Percentiles rank a stretch among this genome's conserved stretches.
phyloP scores from a whole-genome alignment of 2,797 vertebrate genomes.

The Anas bahamensis region DNA sequence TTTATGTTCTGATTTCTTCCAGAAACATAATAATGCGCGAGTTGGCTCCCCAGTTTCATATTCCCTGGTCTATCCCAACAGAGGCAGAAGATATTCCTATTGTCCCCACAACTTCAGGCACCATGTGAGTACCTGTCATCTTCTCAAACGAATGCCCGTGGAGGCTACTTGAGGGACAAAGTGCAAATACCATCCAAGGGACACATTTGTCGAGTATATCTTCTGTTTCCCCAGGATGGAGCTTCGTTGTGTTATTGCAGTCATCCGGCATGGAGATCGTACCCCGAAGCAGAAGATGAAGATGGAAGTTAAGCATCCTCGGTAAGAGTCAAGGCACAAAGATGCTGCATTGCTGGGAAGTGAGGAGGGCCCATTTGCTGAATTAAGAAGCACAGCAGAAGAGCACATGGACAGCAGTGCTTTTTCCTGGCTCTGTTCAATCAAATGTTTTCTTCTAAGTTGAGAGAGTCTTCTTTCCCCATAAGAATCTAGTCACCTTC shows the following conservation, averaged over 20 bases:
- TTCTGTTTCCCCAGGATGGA: constrained; percentile 90
- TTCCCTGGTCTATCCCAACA: constrained; percentile 98
- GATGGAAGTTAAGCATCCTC: constrained; percentile 96
- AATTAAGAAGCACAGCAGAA: background rate
- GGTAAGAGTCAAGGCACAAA: constrained; percentile 75
- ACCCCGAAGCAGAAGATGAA: constrained; percentile 99
- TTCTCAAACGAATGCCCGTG: background rate
- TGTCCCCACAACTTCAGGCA: constrained; percentile 97
- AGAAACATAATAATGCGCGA: constrained; percentile 99
- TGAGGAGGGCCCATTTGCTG: background rate
- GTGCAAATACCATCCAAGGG: background rate
- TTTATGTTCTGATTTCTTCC: constrained; percentile 17
- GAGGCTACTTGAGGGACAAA: background rate
- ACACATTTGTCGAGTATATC: background rate
- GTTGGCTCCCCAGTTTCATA: constrained; percentile 97
- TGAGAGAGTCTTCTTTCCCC: background rate
- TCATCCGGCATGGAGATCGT: constrained; percentile 96
- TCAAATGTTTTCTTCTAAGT: background rate
- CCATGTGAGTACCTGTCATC: constrained; percentile 88
- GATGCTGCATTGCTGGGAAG: background rate
- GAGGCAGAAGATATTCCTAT: constrained; percentile 99
- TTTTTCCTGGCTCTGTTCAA: background rate
- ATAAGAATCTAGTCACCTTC: background rate
- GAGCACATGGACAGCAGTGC: background rate
- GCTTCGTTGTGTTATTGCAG: constrained; percentile 95